phyloP scores from a whole-genome alignment of 2,113 vertebrate species.

The Oryzias melastigma region DNA sequence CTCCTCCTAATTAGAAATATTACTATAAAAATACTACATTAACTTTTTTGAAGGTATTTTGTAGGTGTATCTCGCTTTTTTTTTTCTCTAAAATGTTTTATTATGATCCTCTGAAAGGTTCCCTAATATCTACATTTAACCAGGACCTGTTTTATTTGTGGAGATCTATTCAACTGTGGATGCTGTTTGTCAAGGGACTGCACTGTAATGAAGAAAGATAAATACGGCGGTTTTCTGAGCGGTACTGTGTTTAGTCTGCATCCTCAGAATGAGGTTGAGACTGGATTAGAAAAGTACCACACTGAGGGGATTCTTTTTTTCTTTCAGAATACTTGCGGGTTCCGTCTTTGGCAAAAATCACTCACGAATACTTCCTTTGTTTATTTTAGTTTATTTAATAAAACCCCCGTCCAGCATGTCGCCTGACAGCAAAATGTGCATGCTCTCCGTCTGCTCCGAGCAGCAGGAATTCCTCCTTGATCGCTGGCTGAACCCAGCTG shows the following conservation, averaged over 20 bases:
- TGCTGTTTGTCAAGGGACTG: conserved; percentile 19
- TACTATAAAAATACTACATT: no score
- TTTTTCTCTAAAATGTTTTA: background rate
- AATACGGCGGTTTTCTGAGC: conserved; percentile 28
- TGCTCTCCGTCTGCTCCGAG: conserved; percentile 34
- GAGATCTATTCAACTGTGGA: conserved; percentile 13
- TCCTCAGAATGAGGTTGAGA: conserved; percentile 38
- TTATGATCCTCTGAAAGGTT: background rate
- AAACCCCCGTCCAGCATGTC: conserved; percentile 50
- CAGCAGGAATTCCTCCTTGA: conserved; percentile 53
- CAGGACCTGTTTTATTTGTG: conserved; percentile 9
- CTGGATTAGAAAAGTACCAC: conserved; percentile 52
- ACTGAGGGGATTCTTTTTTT: conserved; percentile 48
- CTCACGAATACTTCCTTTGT: conserved; percentile 49
- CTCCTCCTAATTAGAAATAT: no score
- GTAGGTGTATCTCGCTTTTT: background rate
- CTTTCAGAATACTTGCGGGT: conserved; percentile 55
- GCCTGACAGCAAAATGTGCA: conserved; percentile 53
- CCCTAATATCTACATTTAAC: conserved; percentile 1
- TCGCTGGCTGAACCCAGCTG: conserved; percentile 52
- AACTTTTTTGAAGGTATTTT: no score
- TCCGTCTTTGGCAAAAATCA: conserved; percentile 60
- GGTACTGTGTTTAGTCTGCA: conserved; percentile 47
- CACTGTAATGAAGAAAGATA: conserved; percentile 23
- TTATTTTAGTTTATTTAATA: conserved; percentile 65